Evolutionary conservation across 2,888 invertebrate genomes (phyloP).

Genomic region (Helleia helle): DNA sequence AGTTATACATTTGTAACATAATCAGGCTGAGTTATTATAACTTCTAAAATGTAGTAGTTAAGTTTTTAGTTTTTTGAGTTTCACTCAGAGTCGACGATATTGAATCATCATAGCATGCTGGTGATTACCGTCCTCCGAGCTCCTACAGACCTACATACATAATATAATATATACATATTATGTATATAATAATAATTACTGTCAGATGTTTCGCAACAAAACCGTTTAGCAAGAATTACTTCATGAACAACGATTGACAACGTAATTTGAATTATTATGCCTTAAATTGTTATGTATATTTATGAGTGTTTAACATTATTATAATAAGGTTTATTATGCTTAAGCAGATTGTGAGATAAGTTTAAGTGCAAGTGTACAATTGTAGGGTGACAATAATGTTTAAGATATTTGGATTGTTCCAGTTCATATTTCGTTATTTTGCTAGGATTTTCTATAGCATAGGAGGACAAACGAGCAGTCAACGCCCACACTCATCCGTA

Average conservation of each 20-base stretch:
- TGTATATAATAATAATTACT: not conserved
- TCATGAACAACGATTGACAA: constrained; percentile 35
- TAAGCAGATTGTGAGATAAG: constrained; percentile 15
- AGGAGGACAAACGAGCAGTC: too few relatives aligned
- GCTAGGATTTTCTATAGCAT: too few relatives aligned
- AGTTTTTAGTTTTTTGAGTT: too few relatives aligned
- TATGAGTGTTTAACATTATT: constrained; percentile 18
- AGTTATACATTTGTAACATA: too few relatives aligned
- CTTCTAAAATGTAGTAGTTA: too few relatives aligned
- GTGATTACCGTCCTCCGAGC: too few relatives aligned
- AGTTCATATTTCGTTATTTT: too few relatives aligned
- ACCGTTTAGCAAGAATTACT: constrained; percentile 7
- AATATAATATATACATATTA: too few relatives aligned
- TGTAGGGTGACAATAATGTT: constrained; percentile 25
- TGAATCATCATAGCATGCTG: too few relatives aligned
- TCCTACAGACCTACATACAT: too few relatives aligned
- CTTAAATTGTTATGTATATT: constrained; percentile 17
- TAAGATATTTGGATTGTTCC: not conserved
- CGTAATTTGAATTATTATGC: constrained; percentile 42
- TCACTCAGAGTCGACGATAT: too few relatives aligned
- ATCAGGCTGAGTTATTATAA: too few relatives aligned
- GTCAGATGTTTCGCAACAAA: not conserved
- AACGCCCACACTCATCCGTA: not conserved
- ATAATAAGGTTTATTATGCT: constrained; percentile 24
- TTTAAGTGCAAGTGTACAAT: constrained; percentile 26